Conservation (phyloP, 2,888 invertebrate species). For the Lasioglossum leucozonium region DNA sequence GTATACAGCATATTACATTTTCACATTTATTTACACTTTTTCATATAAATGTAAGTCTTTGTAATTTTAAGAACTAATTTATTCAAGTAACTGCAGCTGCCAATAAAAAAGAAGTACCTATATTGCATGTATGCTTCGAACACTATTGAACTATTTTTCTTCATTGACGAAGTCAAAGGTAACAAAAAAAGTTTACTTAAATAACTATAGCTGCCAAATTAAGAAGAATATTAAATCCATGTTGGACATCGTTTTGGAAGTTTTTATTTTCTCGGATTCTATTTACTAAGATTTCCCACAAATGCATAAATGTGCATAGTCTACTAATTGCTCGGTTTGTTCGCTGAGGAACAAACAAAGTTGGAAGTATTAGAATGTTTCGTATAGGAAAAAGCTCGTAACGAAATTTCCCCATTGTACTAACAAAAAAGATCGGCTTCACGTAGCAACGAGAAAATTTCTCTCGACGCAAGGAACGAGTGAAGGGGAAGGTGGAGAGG, state of each 20-base stretch:
- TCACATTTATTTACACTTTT: no score
- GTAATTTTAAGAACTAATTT: no score
- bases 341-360: not conserved
- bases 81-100: no score
- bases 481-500: conserved; percentile 67
- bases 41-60: no score
- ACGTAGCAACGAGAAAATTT: conserved; percentile 67
- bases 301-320: not conserved
- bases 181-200: not conserved
- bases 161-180: no score
- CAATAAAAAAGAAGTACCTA: no score
- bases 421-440: conserved; percentile 63
- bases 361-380: not conserved
- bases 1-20: not conserved
- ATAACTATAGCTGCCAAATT: not conserved
- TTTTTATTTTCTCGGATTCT: not conserved
- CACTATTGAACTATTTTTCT: no score
- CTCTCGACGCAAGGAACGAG: conserved; percentile 62
- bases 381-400: conserved; percentile 37
- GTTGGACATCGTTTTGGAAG: no score
- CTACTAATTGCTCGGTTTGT: not conserved
- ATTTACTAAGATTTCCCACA: not conserved
- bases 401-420: conserved; percentile 63
- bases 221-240: not conserved
- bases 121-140: no score